Base-by-base conservation (phyloP, 2,888 invertebrate species). In the Lysandra bellargus region DNA sequence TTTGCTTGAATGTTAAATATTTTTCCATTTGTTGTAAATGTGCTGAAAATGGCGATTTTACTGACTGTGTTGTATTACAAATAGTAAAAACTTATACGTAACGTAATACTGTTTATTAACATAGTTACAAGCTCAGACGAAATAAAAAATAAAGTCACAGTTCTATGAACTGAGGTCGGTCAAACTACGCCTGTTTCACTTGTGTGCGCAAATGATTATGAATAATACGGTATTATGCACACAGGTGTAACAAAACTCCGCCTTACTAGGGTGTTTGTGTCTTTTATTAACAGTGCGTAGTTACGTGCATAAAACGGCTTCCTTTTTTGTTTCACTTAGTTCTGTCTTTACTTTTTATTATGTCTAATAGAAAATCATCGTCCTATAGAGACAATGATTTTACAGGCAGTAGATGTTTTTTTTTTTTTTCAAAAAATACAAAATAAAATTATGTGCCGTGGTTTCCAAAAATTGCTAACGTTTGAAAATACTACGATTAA, bases 381-480 rank as follows among this genome's bases (percentile, higher is more conserved):
- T 69, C 12, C 4, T 69, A 14, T 69, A 33, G 5, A 14, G 30
- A 33, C 64, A 12, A 30, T 57, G 17, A 57, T 57, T 57, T 57
- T 57, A 0, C 17, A 17, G 57, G 57, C 61, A 2, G 2, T 30
- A 64, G 12, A 30, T 4, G 14, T 69, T 69, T 69, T 33, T 33
- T 69, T 69, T 33, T 33, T 33, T 14, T 64, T 2, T 1, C 30
- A 12, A 64, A 9, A 49, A 9, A 49, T 49, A 49, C 49, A 9
- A 49, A 61, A 6, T 3, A 57, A 2, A 0, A 23, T 23, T 17
- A 64, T 64, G 30, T 30, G 9, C 64, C 2, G 6, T 61, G n/a
- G 64, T 64, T 69, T 14, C 33, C 69, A 17, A 69, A 69, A 69
- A 33, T 69, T 37, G 69, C 12, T 69, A 33, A 69, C 69, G 37